Evolutionary conservation across 2,113 vertebrate genomes (phyloP), one percentile per base, ranked within the genome.

Genomic region (Lampris megalopsis): DNA sequence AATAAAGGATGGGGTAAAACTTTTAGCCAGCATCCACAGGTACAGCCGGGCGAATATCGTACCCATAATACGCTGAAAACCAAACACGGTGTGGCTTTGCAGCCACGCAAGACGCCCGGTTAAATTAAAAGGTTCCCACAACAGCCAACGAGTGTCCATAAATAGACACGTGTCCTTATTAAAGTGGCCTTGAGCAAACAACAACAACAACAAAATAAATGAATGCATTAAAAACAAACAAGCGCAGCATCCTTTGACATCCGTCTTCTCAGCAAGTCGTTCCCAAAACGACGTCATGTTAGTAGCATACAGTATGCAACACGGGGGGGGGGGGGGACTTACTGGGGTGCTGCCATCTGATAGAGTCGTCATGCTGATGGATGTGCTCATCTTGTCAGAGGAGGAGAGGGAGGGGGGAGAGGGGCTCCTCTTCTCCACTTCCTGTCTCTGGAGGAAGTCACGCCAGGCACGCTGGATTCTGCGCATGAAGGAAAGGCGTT

Each of bases 401-500:
- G 96, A 97, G 60, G 96, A 97, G 56, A 96, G 83, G 0, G 97
- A 98, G 0, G 96, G 92, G 0, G 95, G 97, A 0, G 97, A 98
- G 0, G 95, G 95, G 75, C 97, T 97, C 78, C 92, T 80, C 86
- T 98, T 96, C 85, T 94, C 96, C 85, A 84, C 86, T 69, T 97
- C 95, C 87, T 97, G 96, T 24, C 93, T 94, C 87, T 95, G 96
- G 69, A 95, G 91, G 75, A 95, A 95, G 80, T 95, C 95, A 1
- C 94, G 92, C 98, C 97, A 97, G 0, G 96, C 96, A 7, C 94
- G 86, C 88, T 99, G 98, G 78, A 98, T 97, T 36, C 98, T 99
- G 72, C 6, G 48, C 0, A 0, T 36, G 9, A 9, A 0, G 42
- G 68, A 8, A 57, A 57, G 6, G n/a, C n/a, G n/a, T n/a, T n/a